Evolutionary conservation across 2,888 invertebrate species (phyloP), one percentile per base, ranked within the genome.

Genomic region (Polyommatus icarus): DNA sequence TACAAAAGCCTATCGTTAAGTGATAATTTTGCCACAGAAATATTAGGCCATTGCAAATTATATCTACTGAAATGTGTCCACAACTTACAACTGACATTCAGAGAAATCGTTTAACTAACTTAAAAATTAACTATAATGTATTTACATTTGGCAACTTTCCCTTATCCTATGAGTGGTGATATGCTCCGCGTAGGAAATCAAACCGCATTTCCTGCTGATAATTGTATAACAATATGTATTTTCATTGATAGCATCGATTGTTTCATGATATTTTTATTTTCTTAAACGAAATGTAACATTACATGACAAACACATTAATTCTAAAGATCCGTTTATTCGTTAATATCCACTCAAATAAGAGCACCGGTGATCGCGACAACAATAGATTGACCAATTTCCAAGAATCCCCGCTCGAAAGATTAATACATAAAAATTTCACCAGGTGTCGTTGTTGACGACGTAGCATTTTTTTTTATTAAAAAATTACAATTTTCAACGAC

Each of bases 121-220:
- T 83, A 82, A 71, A 75, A 81, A 78, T 77, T 79, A 77, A 61
- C 72, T 79, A 79, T 50, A 80, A 77, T 78, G 81, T 92, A 92
- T 92, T 87, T 92, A 93, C 93, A 92, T 93, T 93, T 93, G 93
- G 93, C 93, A 93, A 91, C 90, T 87, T 89, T 75, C 50, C 50
- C 90, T 92, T 92, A 93, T 85, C 87, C 91, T 93, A 93, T 87
- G 87, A 87, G 88, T 84, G 89, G 88, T 91, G 93, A 93, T 93
- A 93, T 93, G 93, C 90, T 83, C 86, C 87, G 90, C 90, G 87
- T 87, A 85, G 90, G 89, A 87, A 83, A 82, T 80, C 82, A 87
- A 89, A 89, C 87, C 88, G 88, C 85, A 88, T 87, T 86, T 81
- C 88, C 89, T 89, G 86, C 85, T 91, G 90, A 91, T 91, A 85